Conservation (phyloP, 2,888 invertebrate species). For the Arrhopalites spinosus region DNA sequence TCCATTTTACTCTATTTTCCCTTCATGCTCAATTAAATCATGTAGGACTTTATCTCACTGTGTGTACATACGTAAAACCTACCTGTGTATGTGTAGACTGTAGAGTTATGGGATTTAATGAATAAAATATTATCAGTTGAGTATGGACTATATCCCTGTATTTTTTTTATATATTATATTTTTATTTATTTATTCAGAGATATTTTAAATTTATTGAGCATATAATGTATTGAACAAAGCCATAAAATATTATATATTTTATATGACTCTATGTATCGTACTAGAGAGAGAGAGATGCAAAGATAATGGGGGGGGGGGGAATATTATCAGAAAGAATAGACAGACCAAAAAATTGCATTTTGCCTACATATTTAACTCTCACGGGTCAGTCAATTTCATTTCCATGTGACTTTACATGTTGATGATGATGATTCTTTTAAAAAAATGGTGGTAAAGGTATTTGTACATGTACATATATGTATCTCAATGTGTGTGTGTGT, state of each 20-base stretch:
- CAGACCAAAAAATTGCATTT: background rate
- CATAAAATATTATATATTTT: background rate
- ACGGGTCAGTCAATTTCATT: background rate
- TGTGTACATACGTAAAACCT: no score
- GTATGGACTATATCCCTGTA: background rate
- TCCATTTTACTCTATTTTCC: conserved; percentile 4
- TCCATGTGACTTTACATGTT: background rate
- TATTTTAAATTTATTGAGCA: conserved; percentile 9
- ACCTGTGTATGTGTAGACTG: conserved; percentile 2
- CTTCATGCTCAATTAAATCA: conserved; percentile 33
- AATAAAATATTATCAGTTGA: background rate
- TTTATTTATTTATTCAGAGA: background rate
- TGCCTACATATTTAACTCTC: background rate
- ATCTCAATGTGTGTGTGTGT: conserved; percentile 1
- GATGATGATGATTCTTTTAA: background rate
- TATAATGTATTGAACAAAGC: conserved; percentile 22
- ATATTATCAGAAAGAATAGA: background rate
- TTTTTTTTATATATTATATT: background rate
- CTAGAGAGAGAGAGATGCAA: background rate
- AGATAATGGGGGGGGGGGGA: no score
- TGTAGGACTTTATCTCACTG: no score
- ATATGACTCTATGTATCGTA: background rate
- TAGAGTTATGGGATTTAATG: background rate
- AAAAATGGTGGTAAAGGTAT: background rate
- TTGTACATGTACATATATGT: background rate